These are phyloP conservation scores for Xestia c-nigrum DNA, from an alignment of 2,888 invertebrate genomes.

Conservation along the genomic window DNA sequence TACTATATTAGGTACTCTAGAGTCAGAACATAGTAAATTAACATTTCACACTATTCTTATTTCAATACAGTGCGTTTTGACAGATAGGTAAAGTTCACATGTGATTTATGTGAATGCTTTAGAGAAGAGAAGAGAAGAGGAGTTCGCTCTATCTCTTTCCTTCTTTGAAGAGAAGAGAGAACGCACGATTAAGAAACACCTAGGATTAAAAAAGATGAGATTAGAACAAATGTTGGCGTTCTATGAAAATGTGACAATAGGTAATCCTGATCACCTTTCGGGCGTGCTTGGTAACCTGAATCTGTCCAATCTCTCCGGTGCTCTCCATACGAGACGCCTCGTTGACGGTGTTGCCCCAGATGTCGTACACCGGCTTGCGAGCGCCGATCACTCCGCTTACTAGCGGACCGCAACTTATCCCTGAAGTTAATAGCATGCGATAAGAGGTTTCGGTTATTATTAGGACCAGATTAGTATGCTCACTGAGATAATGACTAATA, in stretches of 20 bases:
- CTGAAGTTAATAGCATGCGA: background rate
- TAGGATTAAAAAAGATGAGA: background rate
- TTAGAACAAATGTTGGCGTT: background rate
- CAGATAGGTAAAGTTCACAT: too few relatives aligned
- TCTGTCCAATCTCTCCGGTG: constrained; percentile 96
- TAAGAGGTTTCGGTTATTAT: background rate
- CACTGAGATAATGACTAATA: background rate
- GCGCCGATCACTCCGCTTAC: constrained; percentile 99
- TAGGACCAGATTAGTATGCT: background rate
- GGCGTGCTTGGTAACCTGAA: constrained; percentile 96
- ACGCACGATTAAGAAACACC: too few relatives aligned
- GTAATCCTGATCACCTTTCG: constrained; percentile 85
- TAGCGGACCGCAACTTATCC: background rate
- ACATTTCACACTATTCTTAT: too few relatives aligned
- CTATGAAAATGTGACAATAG: background rate
- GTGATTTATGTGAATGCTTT: too few relatives aligned
- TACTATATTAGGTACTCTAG: too few relatives aligned
- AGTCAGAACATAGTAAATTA: too few relatives aligned
- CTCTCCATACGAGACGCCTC: constrained; percentile 99
- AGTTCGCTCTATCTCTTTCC: too few relatives aligned
- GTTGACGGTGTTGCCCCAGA: constrained; percentile 99
- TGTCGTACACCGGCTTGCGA: constrained; percentile 98
- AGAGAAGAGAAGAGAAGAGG: too few relatives aligned
- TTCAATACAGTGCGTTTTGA: too few relatives aligned
- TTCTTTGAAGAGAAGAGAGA: too few relatives aligned